These are phyloP conservation scores for Theristicus caerulescens DNA, from an alignment of 2,113 vertebrate genomes.

Conservation along the genomic window DNA sequence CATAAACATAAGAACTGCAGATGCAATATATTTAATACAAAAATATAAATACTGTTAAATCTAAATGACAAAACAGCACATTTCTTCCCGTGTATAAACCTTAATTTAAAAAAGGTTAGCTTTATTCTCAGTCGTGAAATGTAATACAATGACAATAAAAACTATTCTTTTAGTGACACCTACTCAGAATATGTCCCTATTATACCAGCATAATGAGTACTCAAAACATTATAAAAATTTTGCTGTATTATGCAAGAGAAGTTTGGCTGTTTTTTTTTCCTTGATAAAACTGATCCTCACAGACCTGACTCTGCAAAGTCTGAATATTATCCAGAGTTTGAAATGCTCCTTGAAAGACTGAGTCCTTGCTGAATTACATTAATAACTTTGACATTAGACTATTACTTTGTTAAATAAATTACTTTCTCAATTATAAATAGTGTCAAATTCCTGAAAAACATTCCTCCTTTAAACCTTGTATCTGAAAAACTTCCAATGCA, in stretches of 20 bases:
- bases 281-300: neutral
- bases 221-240: neutral
- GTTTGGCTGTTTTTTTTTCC: neutral
- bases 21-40: neutral
- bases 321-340: neutral
- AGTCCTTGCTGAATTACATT: neutral
- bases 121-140: neutral
- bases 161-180: neutral
- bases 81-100: neutral
- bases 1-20: neutral
- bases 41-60: slow-evolving; percentile 7
- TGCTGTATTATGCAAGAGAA: neutral
- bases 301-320: neutral
- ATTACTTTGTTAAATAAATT: neutral
- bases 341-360: neutral
- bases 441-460: neutral
- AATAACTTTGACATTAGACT: neutral
- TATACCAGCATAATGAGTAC: neutral
- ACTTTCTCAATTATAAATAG: neutral
- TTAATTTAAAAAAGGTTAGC: neutral
- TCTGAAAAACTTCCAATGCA: neutral
- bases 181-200: neutral
- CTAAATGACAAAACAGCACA: neutral
- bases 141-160: neutral
- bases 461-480: neutral